A percentile compares a stretch with the other conserved stretches of the same genome.
Conservation (phyloP, 1,140 invertebrate genomes). For the Thaumatotibia leucotreta region DNA sequence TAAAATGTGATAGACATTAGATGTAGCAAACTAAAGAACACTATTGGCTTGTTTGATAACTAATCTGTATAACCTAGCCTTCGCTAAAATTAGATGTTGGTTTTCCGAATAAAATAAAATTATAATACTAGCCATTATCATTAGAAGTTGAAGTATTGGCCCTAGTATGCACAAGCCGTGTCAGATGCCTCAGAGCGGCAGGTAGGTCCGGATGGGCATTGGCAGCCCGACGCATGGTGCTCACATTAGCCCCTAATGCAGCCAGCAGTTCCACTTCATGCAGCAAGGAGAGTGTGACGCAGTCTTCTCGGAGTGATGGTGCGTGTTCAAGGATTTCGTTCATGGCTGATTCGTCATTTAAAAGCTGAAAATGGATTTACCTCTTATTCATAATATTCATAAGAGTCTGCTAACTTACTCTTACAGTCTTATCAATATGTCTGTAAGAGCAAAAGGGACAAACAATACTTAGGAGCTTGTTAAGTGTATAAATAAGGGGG, state of each 20-base stretch:
- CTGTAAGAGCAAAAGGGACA: too few relatives aligned
- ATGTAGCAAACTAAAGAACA: too few relatives aligned
- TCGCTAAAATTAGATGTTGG: too few relatives aligned
- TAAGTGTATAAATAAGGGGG: too few relatives aligned
- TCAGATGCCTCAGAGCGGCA: constrained; percentile 46
- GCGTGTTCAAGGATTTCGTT: constrained; percentile 57
- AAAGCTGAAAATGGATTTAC: constrained; percentile 46
- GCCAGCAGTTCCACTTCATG: constrained; percentile 66
- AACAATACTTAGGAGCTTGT: too few relatives aligned
- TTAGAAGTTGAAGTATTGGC: constrained; percentile 32
- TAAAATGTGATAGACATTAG: too few relatives aligned
- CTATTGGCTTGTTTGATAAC: too few relatives aligned
- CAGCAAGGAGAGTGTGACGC: constrained; percentile 57
- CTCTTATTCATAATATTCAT: too few relatives aligned
- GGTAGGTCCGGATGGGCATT: constrained; percentile 57
- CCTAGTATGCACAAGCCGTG: constrained; percentile 43
- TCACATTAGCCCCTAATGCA: constrained; percentile 56
- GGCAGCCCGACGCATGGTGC: constrained; percentile 62
- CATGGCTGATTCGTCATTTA: constrained; percentile 66
- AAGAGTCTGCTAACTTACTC: too few relatives aligned
- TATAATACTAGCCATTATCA: constrained; percentile 41
- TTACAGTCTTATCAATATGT: too few relatives aligned
- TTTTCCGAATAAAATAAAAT: too few relatives aligned
- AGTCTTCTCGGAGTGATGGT: constrained; percentile 57
- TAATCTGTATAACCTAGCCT: too few relatives aligned